Percentiles rank a stretch among this genome's conserved stretches.
Conservation (phyloP, 1,140 invertebrate species). For the Luehdorfia chinensis region DNA sequence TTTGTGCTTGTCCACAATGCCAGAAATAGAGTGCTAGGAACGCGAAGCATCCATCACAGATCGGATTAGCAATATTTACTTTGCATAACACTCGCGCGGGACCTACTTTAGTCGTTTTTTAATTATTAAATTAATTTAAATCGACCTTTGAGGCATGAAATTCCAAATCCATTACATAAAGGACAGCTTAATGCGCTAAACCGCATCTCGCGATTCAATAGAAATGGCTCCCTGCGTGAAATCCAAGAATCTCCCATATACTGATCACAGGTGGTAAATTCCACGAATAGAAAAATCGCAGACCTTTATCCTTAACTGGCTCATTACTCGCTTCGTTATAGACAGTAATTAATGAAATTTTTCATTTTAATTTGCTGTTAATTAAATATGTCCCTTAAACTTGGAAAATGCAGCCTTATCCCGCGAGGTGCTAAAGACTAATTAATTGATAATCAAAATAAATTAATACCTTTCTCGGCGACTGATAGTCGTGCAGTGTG, state of each 20-base stretch:
- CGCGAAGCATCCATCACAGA: constrained; percentile 27
- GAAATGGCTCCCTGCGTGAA: constrained; percentile 15
- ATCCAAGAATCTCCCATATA: constrained; percentile 40
- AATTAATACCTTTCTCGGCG: constrained; percentile 50
- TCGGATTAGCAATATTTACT: constrained; percentile 65
- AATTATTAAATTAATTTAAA: constrained; percentile 74
- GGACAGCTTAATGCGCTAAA: constrained; percentile 68
- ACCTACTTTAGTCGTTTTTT: constrained; percentile 53
- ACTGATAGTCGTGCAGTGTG: constrained; percentile 56
- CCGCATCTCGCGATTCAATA: too few relatives aligned
- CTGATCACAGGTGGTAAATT: constrained; percentile 46
- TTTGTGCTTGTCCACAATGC: too few relatives aligned
- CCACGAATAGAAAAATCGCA: constrained; percentile 30
- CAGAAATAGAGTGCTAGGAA: too few relatives aligned
- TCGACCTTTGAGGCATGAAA: constrained; percentile 64
- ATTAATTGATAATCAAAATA: constrained; percentile 73
- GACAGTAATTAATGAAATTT: constrained; percentile 39
- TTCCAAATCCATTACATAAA: constrained; percentile 62
- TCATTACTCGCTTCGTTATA: constrained; percentile 49
- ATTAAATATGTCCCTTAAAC: constrained; percentile 49
- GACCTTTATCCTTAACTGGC: constrained; percentile 21
- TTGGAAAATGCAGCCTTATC: constrained; percentile 53
- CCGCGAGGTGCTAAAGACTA: constrained; percentile 62
- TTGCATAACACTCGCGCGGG: constrained; percentile 31
- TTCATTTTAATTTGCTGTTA: constrained; percentile 65